Evolutionary conservation across 2,888 invertebrate genomes (phyloP).

Genomic region (Campoletis raptor): DNA sequence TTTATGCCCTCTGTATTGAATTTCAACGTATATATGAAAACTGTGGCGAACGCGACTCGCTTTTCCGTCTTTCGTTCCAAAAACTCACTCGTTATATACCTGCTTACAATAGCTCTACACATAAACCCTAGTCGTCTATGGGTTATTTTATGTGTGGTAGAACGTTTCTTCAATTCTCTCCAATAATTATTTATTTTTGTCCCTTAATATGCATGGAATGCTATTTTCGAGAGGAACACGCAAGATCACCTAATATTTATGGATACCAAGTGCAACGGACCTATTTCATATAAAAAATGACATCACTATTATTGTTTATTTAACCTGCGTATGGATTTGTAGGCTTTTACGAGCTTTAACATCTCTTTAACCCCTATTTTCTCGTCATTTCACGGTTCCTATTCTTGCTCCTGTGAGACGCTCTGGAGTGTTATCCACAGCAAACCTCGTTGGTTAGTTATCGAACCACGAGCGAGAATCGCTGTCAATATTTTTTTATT

Average conservation of each 20-base stretch:
- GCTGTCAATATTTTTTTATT: no score
- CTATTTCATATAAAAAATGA: background rate
- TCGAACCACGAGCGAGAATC: no score
- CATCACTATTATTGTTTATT: no score
- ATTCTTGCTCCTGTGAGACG: no score
- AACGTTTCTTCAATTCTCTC: background rate
- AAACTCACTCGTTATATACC: conserved; percentile 38
- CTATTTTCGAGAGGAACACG: background rate
- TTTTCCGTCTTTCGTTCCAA: conserved; percentile 27
- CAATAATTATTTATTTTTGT: background rate
- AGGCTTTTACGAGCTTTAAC: no score
- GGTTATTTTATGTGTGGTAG: background rate
- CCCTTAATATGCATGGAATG: background rate
- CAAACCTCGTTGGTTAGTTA: no score
- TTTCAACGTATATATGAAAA: conserved; percentile 28
- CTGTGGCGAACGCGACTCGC: conserved; percentile 8
- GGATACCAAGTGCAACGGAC: background rate
- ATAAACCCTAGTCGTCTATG: conserved; percentile 3
- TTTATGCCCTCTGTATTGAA: conserved; percentile 51
- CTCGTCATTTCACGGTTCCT: no score
- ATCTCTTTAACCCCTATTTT: no score
- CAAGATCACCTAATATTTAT: background rate
- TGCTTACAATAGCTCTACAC: conserved; percentile 29
- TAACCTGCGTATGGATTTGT: no score
- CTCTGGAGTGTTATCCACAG: no score